phyloP scores from a whole-genome alignment of 2,888 invertebrate genomes.

The Lottia scabra region DNA sequence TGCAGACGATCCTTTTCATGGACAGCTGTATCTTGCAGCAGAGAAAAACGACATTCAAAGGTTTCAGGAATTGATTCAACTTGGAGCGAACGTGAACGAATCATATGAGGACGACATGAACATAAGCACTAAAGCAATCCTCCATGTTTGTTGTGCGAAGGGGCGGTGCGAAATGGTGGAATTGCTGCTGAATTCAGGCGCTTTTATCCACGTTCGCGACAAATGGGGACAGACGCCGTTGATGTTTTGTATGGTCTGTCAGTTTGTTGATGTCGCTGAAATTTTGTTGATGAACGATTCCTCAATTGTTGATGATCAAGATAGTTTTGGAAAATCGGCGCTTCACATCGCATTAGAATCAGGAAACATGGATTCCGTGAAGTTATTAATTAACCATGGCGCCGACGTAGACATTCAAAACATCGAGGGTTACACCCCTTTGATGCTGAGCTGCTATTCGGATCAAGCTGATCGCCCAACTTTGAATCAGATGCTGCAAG shows the following conservation, averaged over 20 bases:
- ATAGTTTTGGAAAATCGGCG: conserved; percentile 44
- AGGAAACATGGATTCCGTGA: conserved; percentile 38
- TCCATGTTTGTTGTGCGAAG: conserved; percentile 62
- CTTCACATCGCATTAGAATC: conserved; percentile 47
- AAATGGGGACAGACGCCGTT: conserved; percentile 62
- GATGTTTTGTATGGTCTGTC: conserved; percentile 48
- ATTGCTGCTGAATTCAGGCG: conserved; percentile 47
- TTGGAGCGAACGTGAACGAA: conserved; percentile 50
- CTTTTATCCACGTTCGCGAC: conserved; percentile 49
- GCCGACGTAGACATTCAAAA: conserved; percentile 42
- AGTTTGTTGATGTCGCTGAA: conserved; percentile 49
- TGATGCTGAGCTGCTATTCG: conserved; percentile 39
- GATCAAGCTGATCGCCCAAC: conserved; percentile 26
- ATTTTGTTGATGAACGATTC: conserved; percentile 35
- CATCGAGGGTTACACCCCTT: conserved; percentile 42
- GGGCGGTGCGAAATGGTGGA: conserved; percentile 53
- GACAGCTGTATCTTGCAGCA: conserved; percentile 40
- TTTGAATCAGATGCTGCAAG: conserved; percentile 28
- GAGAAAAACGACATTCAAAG: conserved; percentile 27
- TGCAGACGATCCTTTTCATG: neutral
- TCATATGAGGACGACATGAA: conserved; percentile 52
- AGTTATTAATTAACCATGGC: conserved; percentile 39
- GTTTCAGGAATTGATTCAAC: conserved; percentile 34
- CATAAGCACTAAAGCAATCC: conserved; percentile 53
- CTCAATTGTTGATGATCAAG: conserved; percentile 34